phyloP scores from a whole-genome alignment of 2,888 invertebrate genomes.

The Cancer borealis region DNA sequence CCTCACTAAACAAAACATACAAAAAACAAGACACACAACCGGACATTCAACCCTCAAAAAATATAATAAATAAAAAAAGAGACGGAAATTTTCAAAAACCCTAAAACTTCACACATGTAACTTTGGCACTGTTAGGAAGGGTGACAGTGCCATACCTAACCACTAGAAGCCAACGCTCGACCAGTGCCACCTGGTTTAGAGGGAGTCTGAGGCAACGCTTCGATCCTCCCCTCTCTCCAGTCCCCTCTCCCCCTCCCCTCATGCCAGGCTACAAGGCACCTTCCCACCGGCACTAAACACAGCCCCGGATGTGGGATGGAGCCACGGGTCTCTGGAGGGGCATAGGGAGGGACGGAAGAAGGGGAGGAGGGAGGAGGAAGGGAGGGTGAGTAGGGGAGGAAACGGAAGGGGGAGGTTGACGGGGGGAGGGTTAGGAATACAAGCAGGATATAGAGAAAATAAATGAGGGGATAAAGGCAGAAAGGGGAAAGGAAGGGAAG shows the following conservation, averaged over 20 bases:
- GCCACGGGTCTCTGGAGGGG: conserved; percentile 33
- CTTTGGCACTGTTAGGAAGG: not conserved
- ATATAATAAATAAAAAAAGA: not conserved
- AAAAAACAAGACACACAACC: not conserved
- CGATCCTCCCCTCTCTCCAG: not conserved
- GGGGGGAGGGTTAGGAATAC: not conserved
- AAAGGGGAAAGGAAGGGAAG: not conserved
- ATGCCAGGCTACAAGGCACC: not conserved
- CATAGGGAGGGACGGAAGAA: not conserved
- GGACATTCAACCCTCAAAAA: not conserved
- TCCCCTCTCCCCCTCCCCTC: not conserved
- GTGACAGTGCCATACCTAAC: not conserved
- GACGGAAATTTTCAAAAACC: not conserved
- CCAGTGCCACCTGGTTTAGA: not conserved
- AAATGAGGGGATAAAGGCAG: not conserved
- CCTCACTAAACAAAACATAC: not conserved
- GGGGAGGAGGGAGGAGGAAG: not conserved
- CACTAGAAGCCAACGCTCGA: not conserved
- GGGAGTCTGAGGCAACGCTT: not conserved
- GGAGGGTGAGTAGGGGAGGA: not conserved
- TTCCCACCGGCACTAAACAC: conserved; percentile 50
- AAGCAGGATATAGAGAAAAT: not conserved
- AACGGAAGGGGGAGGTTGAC: not conserved
- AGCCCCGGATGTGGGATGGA: conserved; percentile 49
- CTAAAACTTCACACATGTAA: not conserved